Evolutionary conservation across 2,888 invertebrate genomes (phyloP).

Genomic region (Eupithecia inturbata): DNA sequence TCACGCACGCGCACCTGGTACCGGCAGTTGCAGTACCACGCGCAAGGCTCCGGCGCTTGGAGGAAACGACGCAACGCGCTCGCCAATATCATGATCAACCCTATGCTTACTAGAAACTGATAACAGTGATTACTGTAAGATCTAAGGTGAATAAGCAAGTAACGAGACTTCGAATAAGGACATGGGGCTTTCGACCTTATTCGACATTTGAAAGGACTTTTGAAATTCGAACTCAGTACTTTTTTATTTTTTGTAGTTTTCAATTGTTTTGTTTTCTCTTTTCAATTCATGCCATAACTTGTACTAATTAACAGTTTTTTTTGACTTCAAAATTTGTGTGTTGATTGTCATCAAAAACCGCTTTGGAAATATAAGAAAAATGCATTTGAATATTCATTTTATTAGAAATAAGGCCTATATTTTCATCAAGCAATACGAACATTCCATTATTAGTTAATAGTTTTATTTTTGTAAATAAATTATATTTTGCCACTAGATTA

Average conservation of each 20-base stretch:
- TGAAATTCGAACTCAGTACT: conserved; percentile 2
- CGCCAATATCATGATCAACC: conserved; percentile 98
- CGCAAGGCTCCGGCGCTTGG: conserved; percentile 97
- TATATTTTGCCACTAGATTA: conserved; percentile 76
- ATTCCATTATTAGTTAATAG: conserved; percentile 45
- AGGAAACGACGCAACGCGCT: conserved; percentile 95
- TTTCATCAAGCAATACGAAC: conserved; percentile 37
- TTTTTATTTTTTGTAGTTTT: not conserved
- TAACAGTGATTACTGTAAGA: conserved; percentile 39
- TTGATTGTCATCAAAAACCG: not conserved
- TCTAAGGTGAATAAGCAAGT: not conserved
- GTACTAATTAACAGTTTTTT: not conserved
- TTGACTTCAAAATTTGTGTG: not conserved
- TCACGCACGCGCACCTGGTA: conserved; percentile 95
- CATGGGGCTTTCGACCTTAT: not conserved
- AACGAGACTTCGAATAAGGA: not conserved
- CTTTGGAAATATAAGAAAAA: not conserved
- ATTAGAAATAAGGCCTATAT: conserved; percentile 30
- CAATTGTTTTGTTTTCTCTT: not conserved
- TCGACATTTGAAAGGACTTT: not conserved
- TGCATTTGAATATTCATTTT: conserved; percentile 48
- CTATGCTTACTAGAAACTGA: conserved; percentile 86
- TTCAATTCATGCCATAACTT: not conserved
- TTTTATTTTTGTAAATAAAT: conserved; percentile 47
- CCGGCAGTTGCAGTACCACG: conserved; percentile 94